A percentile compares a stretch with the other conserved stretches of the same genome.
phyloP scores from a whole-genome alignment of 1,140 invertebrate species.

The Cryptotermes secundus region DNA sequence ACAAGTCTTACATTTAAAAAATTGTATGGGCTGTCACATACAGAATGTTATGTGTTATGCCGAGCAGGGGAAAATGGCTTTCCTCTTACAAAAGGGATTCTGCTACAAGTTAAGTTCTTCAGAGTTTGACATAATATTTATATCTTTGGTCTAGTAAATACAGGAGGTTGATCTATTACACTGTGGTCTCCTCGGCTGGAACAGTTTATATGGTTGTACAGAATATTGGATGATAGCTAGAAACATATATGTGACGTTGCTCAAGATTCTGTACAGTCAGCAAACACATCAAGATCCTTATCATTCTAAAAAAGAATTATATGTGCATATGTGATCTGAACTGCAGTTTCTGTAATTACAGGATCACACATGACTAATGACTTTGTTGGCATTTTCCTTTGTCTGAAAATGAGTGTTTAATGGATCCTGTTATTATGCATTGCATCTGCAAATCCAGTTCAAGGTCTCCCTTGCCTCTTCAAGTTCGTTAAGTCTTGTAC shows the following conservation, averaged over 20 bases:
- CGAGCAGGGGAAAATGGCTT: too few species aligned
- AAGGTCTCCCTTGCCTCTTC: too few species aligned
- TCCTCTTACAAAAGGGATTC: not conserved
- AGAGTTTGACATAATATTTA: not conserved
- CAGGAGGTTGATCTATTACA: not conserved
- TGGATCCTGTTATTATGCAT: too few species aligned
- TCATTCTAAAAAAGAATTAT: not conserved
- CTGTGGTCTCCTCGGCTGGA: not conserved
- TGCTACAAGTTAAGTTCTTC: not conserved
- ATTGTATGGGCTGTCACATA: too few species aligned
- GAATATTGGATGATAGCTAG: not conserved
- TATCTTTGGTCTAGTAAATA: not conserved
- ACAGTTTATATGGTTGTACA: not conserved
- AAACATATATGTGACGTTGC: not conserved
- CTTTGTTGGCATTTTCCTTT: not conserved
- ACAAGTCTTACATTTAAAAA: too few species aligned
- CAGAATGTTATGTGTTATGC: too few species aligned
- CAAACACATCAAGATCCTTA: not conserved
- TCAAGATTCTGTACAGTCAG: not conserved
- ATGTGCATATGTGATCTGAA: not conserved
- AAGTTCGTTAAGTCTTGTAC: too few species aligned
- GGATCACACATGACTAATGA: not conserved
- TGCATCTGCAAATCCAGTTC: too few species aligned
- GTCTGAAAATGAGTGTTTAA: not conserved
- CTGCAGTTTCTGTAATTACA: not conserved